Conservation (phyloP, 2,888 invertebrate genomes). For the Allolobophora icterica region DNA sequence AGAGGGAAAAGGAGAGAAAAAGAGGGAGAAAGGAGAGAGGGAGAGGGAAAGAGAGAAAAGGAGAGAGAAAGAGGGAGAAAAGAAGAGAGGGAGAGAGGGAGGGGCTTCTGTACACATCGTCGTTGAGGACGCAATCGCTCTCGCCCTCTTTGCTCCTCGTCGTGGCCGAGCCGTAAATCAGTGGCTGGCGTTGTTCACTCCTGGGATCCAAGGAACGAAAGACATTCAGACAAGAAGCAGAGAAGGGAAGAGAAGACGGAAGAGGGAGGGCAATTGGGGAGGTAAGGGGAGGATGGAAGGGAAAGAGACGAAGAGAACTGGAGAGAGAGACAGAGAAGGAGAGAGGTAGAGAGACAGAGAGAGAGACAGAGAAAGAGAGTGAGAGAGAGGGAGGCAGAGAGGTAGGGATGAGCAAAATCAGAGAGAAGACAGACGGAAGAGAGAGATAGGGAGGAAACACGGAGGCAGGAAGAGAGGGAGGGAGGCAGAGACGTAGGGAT, state of each 20-base stretch:
- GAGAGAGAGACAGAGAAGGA: neutral
- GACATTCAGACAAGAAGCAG: neutral
- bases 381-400: too few species aligned
- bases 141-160: neutral
- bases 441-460: neutral
- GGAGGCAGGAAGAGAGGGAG: neutral
- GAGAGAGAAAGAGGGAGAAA: too few species aligned
- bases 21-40: neutral
- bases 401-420: neutral
- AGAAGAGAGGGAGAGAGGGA: neutral
- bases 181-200: neutral
- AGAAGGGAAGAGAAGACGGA: neutral
- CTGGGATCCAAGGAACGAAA: neutral
- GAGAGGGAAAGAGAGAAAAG: neutral
- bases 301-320: too few species aligned
- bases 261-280: neutral
- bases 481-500: neutral
- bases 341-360: too few species aligned
- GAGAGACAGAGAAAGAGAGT: neutral
- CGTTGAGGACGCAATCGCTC: neutral
- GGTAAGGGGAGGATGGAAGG: too few species aligned
- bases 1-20: neutral
- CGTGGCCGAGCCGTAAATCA: neutral
- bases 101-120: neutral
- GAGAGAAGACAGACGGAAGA: neutral